phyloP scores from a whole-genome alignment of 2,113 vertebrate genomes.

The Zosterops japonicus region DNA sequence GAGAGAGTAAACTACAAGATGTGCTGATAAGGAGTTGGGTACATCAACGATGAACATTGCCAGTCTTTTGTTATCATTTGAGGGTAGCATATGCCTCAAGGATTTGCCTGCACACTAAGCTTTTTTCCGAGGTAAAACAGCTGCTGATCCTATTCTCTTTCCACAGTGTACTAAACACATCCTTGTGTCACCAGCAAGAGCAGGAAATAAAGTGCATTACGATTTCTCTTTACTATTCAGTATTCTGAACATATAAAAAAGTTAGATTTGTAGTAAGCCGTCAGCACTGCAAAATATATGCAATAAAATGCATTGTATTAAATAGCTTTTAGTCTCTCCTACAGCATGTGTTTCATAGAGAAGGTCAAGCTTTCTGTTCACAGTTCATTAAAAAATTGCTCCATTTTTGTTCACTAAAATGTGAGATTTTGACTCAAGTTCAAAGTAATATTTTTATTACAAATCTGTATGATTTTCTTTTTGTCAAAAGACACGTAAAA shows the following conservation, averaged over 20 bases:
- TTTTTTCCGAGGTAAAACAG: not conserved
- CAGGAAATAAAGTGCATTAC: not conserved
- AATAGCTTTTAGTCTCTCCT: not conserved
- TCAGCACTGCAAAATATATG: not conserved
- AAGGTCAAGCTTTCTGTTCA: not conserved
- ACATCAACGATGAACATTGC: not conserved
- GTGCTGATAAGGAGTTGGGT: conserved; percentile 35
- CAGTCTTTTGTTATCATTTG: conserved; percentile 32
- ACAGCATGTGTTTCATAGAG: not conserved
- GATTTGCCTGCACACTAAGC: conserved; percentile 18
- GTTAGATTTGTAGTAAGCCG: not conserved
- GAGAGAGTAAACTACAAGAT: conserved; percentile 23
- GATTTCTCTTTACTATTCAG: not conserved
- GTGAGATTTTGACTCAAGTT: not conserved
- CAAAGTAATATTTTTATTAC: not conserved
- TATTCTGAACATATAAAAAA: not conserved
- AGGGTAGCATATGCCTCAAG: not conserved
- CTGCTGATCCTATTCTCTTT: not conserved
- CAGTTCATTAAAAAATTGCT: not conserved
- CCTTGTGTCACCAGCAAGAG: not conserved
- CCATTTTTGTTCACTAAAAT: not conserved
- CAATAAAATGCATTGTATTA: not conserved
- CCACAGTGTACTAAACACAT: not conserved
- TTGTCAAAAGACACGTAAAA: not conserved
- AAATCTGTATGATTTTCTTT: not conserved